Conservation (phyloP, 2,888 invertebrate genomes). For the Ceraclea dissimilis region DNA sequence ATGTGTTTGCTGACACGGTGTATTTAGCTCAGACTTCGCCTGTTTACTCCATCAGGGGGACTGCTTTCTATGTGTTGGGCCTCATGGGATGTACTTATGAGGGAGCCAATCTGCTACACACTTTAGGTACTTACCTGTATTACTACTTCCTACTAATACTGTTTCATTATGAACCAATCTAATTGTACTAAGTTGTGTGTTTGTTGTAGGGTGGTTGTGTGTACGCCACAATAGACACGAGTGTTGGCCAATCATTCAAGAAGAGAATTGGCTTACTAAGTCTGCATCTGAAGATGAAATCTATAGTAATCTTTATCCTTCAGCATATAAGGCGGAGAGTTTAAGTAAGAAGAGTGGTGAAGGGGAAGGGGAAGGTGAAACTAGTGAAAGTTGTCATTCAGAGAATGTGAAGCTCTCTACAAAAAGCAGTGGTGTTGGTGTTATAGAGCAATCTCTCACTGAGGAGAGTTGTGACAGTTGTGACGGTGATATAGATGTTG, state of each 20-base stretch:
- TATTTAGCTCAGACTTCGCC: constrained; percentile 70
- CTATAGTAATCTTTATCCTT: constrained; percentile 34
- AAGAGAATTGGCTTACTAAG: constrained; percentile 50
- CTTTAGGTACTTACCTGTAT: constrained; percentile 8
- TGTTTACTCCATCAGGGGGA: constrained; percentile 83
- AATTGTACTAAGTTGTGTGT: no score
- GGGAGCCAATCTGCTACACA: constrained; percentile 69
- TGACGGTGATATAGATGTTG: constrained; percentile 34
- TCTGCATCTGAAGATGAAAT: constrained; percentile 38
- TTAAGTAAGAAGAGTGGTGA: constrained; percentile 34
- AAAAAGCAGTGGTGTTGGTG: constrained; percentile 22
- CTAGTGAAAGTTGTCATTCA: constrained; percentile 40
- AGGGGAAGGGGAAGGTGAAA: constrained; percentile 40
- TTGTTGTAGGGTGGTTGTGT: constrained; percentile 58
- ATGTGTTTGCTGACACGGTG: constrained; percentile 44
- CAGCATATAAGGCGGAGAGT: constrained; percentile 34
- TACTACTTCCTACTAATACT: neutral
- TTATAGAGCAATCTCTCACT: constrained; percentile 29
- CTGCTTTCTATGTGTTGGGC: constrained; percentile 82
- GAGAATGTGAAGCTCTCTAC: constrained; percentile 32
- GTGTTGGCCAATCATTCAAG: constrained; percentile 66
- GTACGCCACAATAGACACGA: constrained; percentile 71
- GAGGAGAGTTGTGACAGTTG: constrained; percentile 28
- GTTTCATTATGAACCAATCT: neutral
- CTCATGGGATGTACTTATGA: constrained; percentile 75